Base-by-base conservation (phyloP, 1,140 invertebrate species). In the Sinonovacula constricta region DNA sequence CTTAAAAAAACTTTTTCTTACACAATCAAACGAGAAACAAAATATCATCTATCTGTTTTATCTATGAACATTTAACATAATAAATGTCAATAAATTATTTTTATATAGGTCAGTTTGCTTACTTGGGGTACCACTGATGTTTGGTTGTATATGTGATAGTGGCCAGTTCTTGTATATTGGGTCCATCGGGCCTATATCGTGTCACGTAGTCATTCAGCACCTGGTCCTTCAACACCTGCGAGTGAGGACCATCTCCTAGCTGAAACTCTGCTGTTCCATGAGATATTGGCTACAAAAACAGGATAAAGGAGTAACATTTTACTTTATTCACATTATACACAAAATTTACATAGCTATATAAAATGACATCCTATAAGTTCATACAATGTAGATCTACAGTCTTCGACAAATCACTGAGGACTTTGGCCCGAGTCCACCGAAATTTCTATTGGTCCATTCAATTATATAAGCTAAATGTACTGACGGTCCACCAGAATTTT, bases 91-190 rank as follows among this genome's bases (percentile, higher is more conserved):
- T 22, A 59, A 36, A n/a, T 53, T 30, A 2, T 53, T 49, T 15
- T 5, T 28, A 3, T 0, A 18, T 22, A 18, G 22, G n/a, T n/a
- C n/a, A 39, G 30, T 36, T 10, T 39, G 82, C 80, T 66, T 77
- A 85, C 85, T 69, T 82, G 63, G 83, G 83, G 63, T 76, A 80
- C 83, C 83, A 88, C 30, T 62, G 24, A 65, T 86, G 82, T 80
- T 86, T 86, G 12, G 85, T 83, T 45, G 83, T 85, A 67, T 78
- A 82, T n/a, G 86, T 85, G 51, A 88, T 81, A 34, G 84, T 80
- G 22, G 79, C 36, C 2, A 88, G 72, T 62, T 88, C 87, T 5
- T 74, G 39, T 49, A 79, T 79, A 60, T 75, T 87, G 22, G 87
- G 87, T 15, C 87, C 87, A 36, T 79, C 66, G 18, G 83, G 79